Evolutionary conservation across 2,797 vertebrate genomes (phyloP).

Genomic region (Potorous gilbertii): DNA sequence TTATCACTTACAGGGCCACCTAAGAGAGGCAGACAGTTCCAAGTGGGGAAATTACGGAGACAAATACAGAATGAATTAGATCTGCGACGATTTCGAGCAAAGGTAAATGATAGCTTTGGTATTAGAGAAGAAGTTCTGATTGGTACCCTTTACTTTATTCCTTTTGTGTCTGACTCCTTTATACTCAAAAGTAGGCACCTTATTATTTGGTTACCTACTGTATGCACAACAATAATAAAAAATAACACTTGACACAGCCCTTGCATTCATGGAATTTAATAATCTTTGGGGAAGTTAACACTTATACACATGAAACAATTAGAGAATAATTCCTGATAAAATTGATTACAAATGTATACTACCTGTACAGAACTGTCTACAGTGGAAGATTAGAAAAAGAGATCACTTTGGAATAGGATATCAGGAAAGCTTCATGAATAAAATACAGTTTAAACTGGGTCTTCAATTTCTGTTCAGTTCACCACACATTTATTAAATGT

Average conservation of each 20-base stretch:
- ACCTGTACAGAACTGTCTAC: neutral
- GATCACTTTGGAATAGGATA: conserved; percentile 4
- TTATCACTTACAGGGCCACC: conserved; percentile 68
- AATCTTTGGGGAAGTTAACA: neutral
- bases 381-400: conserved; percentile 31
- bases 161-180: neutral
- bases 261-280: neutral
- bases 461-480: neutral
- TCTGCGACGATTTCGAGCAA: conserved; percentile 70
- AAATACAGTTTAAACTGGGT: neutral
- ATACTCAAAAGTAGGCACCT: conserved; percentile 18
- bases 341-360: neutral
- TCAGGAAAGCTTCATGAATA: conserved; percentile 33
- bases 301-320: neutral
- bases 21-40: conserved; percentile 62
- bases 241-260: neutral
- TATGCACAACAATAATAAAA: neutral
- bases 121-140: neutral
- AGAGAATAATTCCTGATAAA: conserved; percentile 23
- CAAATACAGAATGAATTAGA: conserved; percentile 78
- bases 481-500: neutral
- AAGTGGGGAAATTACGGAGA: conserved; percentile 64
- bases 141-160: neutral
- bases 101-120: conserved; percentile 76
- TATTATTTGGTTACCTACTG: conserved; percentile 1